Conservation (phyloP, 2,797 vertebrate genomes). For the Vespertilio murinus region DNA sequence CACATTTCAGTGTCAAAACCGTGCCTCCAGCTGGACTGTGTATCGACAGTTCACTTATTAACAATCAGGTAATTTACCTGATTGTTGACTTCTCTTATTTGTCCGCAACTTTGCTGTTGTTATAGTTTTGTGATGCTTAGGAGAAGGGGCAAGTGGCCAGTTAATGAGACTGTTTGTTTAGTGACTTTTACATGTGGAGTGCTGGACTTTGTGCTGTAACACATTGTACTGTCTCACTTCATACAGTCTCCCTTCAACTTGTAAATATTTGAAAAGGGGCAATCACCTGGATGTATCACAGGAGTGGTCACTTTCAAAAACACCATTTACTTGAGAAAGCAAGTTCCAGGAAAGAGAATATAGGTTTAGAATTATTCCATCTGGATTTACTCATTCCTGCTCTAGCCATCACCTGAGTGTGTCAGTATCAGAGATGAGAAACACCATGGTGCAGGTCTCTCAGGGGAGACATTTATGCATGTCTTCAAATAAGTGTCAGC, state of each 20-base stretch:
- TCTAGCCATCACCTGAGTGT: neutral
- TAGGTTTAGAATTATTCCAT: neutral
- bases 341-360: neutral
- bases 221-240: neutral
- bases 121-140: neutral
- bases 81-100: neutral
- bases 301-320: neutral
- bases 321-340: neutral
- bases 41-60: neutral
- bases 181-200: neutral
- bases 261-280: neutral
- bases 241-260: neutral
- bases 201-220: neutral
- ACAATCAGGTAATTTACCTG: neutral
- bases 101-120: neutral
- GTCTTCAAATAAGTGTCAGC: neutral
- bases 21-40: neutral
- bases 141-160: neutral
- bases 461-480: neutral
- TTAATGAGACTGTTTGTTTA: neutral
- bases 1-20: neutral
- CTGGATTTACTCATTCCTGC: neutral
- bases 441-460: neutral
- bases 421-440: neutral
- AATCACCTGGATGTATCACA: neutral